Evolutionary conservation across 2,888 invertebrate genomes (phyloP).

Genomic region (Philopedon plagiatum): DNA sequence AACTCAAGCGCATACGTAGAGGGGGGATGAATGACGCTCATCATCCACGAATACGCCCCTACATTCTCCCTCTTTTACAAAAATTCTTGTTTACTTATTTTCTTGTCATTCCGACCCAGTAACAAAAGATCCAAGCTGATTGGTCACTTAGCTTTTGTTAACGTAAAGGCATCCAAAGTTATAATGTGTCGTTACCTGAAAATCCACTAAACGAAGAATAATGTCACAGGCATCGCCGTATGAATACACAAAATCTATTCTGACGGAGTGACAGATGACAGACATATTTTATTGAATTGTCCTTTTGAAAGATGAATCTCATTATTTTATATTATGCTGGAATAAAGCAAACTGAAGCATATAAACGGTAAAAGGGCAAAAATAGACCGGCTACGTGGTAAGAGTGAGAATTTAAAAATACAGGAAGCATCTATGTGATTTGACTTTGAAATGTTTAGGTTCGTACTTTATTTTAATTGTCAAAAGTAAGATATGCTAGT

Average conservation of each 20-base stretch:
- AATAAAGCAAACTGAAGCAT: constrained; percentile 1
- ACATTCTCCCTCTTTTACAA: too few species aligned
- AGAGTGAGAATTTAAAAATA: not conserved
- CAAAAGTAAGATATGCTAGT: too few species aligned
- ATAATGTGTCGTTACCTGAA: not conserved
- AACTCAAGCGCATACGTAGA: too few species aligned
- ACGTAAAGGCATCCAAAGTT: not conserved
- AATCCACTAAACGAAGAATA: not conserved
- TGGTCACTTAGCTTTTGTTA: not conserved
- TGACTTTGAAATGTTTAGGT: too few species aligned
- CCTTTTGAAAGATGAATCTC: not conserved
- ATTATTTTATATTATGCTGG: constrained; percentile 12
- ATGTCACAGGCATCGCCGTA: not conserved
- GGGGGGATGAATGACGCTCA: too few species aligned
- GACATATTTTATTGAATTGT: constrained; percentile 12
- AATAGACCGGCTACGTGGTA: not conserved
- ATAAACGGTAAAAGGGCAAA: not conserved
- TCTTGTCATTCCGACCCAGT: too few species aligned
- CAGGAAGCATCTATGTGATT: too few species aligned
- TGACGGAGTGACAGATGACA: not conserved
- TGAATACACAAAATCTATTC: constrained; percentile 16
- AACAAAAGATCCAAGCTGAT: not conserved
- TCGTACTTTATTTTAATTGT: too few species aligned
- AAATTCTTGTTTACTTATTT: too few species aligned
- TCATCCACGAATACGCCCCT: too few species aligned